Percentiles rank a stretch among this genome's conserved stretches.
Conservation (phyloP, 2,888 invertebrate species). For the Nemapogon koenigi region DNA sequence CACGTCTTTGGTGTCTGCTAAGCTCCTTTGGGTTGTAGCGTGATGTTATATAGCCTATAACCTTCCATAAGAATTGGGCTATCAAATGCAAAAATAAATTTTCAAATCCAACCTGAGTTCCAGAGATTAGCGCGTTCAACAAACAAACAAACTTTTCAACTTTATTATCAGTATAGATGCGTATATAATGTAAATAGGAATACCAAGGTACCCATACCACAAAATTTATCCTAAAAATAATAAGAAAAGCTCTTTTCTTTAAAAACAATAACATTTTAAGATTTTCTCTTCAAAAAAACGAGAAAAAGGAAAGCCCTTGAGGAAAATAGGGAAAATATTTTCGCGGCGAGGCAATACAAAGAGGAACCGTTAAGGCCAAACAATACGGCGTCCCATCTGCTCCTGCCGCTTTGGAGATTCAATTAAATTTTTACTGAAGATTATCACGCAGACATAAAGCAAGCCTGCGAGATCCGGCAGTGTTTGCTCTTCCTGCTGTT, state of each 20-base stretch:
- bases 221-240: conserved; percentile 1
- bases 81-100: no score
- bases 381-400: conserved; percentile 48
- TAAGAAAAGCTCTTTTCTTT: conserved; percentile 2
- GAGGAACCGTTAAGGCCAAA: conserved; percentile 26
- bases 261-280: background rate
- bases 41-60: no score
- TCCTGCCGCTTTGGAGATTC: conserved; percentile 42
- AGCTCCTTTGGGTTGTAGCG: no score
- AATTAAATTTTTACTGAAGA: conserved; percentile 64
- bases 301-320: conserved; percentile 27
- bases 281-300: background rate
- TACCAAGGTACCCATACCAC: no score
- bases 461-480: conserved; percentile 17
- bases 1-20: no score
- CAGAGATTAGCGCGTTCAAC: no score
- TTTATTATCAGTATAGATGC: no score
- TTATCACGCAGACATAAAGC: conserved; percentile 56
- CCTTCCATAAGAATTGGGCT: no score
- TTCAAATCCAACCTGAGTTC: no score
- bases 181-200: no score
- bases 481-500: conserved; percentile 26
- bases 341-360: conserved; percentile 22
- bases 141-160: no score
- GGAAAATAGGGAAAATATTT: conserved; percentile 25